Base-by-base conservation (phyloP, 2,113 vertebrate species). In the Bolborhynchus lineola region DNA sequence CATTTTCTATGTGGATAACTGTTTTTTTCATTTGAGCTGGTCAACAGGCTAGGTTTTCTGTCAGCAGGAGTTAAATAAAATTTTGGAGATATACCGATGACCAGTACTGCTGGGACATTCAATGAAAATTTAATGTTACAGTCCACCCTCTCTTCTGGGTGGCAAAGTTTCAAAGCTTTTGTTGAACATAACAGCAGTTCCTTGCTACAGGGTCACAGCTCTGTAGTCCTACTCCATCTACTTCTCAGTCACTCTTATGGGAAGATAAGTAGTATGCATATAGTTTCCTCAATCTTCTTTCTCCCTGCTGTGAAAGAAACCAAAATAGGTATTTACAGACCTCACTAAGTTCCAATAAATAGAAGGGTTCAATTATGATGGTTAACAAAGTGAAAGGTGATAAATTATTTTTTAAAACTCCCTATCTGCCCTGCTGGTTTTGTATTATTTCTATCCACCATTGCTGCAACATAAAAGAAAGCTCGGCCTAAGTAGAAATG, bases 321-420 rank as follows among this genome's bases (percentile, higher is more conserved):
- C 37, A 64, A 26, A 81, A 81, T 17, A 77, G 3, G 1, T 49
- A 41, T 77, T 83, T 49, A 49, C 19, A 77, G 29, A 23, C 8
- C 7, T 71, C n/a, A 31, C 1, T 50, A 29, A 26, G 7, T 60
- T 86, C 39, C 20, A 64, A 10, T 31, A 67, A 83, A 82, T n/a
- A 67, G 1, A 4, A 83, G 2, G 1, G 5, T n/a, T 60, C 21
- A 71, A 19, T 39, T 83, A 46, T 14, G 21, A 57, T 0, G 2
- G 70, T 33, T 4, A 14, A 63, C 79, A 92, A 79, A 35, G 8
- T 37, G 28, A 37, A 71, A 69, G 0, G 35, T 37, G 7, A 71
- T 17, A 16, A 52, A 76, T 31, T 52, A 15, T 41, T 35, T 78
- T 85, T 81, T 28, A 28, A 60, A 84, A 23, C 7, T 63, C 28